Evolutionary conservation across 2,888 invertebrate species (phyloP).

Genomic region (Drosophila meridionalis): DNA sequence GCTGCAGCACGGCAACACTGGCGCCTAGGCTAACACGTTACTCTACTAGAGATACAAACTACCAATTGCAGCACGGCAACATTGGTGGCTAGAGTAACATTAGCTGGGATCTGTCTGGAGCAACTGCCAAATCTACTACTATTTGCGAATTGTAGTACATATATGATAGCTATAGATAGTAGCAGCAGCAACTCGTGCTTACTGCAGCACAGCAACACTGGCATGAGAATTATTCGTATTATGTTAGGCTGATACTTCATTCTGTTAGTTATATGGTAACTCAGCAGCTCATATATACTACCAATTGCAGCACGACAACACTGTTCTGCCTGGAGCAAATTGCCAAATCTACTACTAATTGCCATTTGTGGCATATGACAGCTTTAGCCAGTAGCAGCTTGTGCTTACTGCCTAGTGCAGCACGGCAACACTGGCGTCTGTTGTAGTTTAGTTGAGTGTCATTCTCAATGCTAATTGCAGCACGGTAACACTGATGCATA

Average conservation of each 20-base stretch:
- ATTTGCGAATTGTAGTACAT: too few species aligned
- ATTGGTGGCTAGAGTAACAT: neutral
- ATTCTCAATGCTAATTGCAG: too few species aligned
- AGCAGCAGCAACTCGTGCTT: too few species aligned
- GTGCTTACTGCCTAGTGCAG: neutral
- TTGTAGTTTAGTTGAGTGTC: too few species aligned
- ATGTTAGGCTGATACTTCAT: conserved; percentile 12
- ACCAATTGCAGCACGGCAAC: neutral
- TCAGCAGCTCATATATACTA: too few species aligned
- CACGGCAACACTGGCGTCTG: neutral
- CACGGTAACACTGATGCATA: too few species aligned
- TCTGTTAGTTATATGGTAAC: conserved; percentile 4
- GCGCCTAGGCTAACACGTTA: neutral
- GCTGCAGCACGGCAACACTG: neutral
- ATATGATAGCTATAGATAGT: too few species aligned
- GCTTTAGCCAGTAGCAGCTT: neutral
- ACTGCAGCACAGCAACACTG: too few species aligned
- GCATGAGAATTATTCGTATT: neutral
- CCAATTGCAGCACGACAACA: neutral
- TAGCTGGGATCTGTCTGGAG: neutral
- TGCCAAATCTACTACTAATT: neutral
- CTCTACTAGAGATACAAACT: neutral
- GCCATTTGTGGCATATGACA: neutral
- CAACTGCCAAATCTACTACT: neutral
- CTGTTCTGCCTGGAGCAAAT: neutral